Evolutionary conservation across 2,797 vertebrate species (phyloP).

Genomic region (Eulemur mongoz): DNA sequence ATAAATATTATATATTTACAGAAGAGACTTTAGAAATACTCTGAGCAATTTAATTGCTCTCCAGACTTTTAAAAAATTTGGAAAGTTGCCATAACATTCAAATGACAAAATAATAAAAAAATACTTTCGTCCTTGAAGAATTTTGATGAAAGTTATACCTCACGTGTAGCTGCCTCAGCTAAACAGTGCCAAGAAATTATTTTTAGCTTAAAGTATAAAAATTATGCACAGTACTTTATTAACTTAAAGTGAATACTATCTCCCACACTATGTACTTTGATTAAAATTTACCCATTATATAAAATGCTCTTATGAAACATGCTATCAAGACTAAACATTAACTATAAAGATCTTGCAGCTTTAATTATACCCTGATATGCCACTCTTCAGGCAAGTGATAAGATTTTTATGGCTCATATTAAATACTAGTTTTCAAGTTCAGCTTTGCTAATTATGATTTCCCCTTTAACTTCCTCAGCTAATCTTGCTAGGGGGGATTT

Average conservation of each 20-base stretch:
- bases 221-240: constrained; percentile 59
- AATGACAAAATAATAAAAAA: constrained; percentile 48
- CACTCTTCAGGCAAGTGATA: constrained; percentile 75
- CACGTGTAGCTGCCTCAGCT: constrained; percentile 53
- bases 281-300: constrained; percentile 73
- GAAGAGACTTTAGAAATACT: constrained; percentile 9
- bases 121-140: constrained; percentile 33
- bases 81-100: constrained; percentile 3
- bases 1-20: constrained; percentile 33
- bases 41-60: background rate
- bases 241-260: constrained; percentile 66
- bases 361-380: constrained; percentile 76
- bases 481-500: background rate
- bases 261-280: constrained; percentile 73
- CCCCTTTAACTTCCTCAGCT: constrained; percentile 31
- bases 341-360: constrained; percentile 73
- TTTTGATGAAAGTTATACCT: constrained; percentile 47
- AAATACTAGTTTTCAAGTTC: constrained; percentile 71
- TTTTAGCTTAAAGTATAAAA: constrained; percentile 73
- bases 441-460: constrained; percentile 52
- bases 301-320: constrained; percentile 74
- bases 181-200: constrained; percentile 64
- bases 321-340: constrained; percentile 70
- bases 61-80: background rate
- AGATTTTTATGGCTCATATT: constrained; percentile 77